Percentiles rank a stretch among this genome's conserved stretches.
Conservation (phyloP, 2,888 invertebrate species). For the Drepana falcataria region DNA sequence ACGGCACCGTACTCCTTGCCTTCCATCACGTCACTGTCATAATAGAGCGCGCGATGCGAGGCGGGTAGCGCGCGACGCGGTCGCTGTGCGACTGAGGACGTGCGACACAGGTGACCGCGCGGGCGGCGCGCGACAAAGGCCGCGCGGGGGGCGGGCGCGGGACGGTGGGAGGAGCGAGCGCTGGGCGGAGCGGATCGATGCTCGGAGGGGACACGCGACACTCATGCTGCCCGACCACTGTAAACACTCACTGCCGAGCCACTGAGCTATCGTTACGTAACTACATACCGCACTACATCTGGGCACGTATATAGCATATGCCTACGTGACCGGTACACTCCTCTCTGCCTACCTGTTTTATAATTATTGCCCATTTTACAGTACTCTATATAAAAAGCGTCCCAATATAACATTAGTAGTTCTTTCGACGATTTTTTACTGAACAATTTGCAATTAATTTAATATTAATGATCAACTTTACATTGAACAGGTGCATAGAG, state of each 20-base stretch:
- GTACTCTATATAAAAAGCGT: too few relatives aligned
- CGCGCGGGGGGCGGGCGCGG: constrained; percentile 56
- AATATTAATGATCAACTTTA: too few relatives aligned
- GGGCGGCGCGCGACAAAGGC: constrained; percentile 69
- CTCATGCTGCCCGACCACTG: constrained; percentile 63
- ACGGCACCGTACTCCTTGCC: constrained; percentile 72
- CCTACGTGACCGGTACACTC: not conserved
- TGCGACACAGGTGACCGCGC: constrained; percentile 79
- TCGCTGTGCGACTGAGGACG: constrained; percentile 77
- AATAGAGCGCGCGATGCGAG: constrained; percentile 56
- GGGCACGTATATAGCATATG: constrained; percentile 21
- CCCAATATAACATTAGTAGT: too few relatives aligned
- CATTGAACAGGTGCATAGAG: too few relatives aligned
- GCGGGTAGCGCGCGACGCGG: constrained; percentile 80
- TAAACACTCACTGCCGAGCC: constrained; percentile 59
- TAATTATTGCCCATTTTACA: too few relatives aligned
- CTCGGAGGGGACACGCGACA: constrained; percentile 74
- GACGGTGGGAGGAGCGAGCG: constrained; percentile 66
- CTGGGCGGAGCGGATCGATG: constrained; percentile 78
- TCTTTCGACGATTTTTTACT: too few relatives aligned
- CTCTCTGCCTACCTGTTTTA: too few relatives aligned
- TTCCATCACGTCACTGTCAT: constrained; percentile 76
- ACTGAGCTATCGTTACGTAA: constrained; percentile 58
- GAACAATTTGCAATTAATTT: too few relatives aligned
- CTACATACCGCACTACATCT: constrained; percentile 30